Evolutionary conservation across 2,113 vertebrate species (phyloP), one percentile per base, ranked within the genome.

Genomic region (Raphicerus campestris): DNA sequence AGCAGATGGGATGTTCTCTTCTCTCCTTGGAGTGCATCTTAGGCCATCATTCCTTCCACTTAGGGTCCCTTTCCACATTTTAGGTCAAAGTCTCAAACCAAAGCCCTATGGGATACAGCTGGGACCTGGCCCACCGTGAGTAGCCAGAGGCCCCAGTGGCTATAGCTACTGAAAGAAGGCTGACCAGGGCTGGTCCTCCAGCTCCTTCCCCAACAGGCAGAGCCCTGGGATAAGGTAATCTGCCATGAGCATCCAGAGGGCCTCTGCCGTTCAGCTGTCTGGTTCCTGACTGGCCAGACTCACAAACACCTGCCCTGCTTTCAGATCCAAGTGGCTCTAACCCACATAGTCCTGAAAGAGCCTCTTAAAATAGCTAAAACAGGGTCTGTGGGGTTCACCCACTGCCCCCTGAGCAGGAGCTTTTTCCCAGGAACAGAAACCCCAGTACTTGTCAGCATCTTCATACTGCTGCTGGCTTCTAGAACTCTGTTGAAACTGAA

Each of bases 341-440:
- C 42, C 11, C 92, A 94, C 90, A 32, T 6, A 82, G 56, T 63
- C 96, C 90, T 66, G 77, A 88, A 75, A 39, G 66, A 66, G 7
- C 66, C 78, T 96, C 97, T 97, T 95, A 96, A 91, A 93, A 93
- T 81, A 93, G 53, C 83, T 87, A 26, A 24, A n/a, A 70, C 89
- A 58, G 60, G 26, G 55, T 91, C 75, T 66, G n/a, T 77, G 87
- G n/a, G 7, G 19, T 56, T 56, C 32, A 30, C 47, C 15, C 35
- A 47, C 55, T 26, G 6, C 85, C 14, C 51, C 78, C 17, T n/a
- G 30, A 83, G 61, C 49, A 51, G 28, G 22, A 87, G 16, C 82
- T 96, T 90, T 85, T 94, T 83, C 49, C 63, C 20, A 73, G 73
- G 55, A 58, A 66, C 26, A 83, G 85, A 89, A 89, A 87, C 77